A percentile compares a stretch with the other conserved stretches of the same genome.
Evolutionary conservation across 2,888 invertebrate species (phyloP).

Genomic region (Drosophila emarginata): DNA sequence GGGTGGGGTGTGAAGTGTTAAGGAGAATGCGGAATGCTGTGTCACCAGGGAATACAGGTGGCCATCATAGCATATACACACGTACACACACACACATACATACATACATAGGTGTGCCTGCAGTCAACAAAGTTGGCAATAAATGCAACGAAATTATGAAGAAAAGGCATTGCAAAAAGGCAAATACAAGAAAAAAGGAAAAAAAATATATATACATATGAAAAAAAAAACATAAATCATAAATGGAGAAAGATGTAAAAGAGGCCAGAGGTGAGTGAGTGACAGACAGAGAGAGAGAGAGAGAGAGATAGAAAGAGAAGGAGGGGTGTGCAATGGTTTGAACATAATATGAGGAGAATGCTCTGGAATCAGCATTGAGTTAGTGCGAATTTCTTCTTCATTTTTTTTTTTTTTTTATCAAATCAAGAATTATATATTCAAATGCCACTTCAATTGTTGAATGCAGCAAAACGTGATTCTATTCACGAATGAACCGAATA

Average conservation of each 20-base stretch:
- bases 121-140: conserved; percentile 63
- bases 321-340: background rate
- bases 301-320: background rate
- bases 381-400: background rate
- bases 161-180: background rate
- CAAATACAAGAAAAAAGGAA: background rate
- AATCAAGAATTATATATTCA: background rate
- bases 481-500: no score
- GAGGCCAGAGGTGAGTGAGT: background rate
- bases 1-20: background rate
- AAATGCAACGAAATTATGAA: conserved; percentile 56
- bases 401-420: background rate
- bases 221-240: background rate
- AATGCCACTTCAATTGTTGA: background rate
- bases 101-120: background rate
- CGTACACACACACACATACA: background rate
- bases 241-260: background rate
- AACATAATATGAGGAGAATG: background rate
- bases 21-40: conserved; percentile 1
- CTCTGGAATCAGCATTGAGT: background rate
- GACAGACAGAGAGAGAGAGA: background rate
- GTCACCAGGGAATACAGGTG: conserved; percentile 4
- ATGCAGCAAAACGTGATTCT: background rate
- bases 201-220: background rate
- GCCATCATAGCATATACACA: background rate